Evolutionary conservation across 2,113 vertebrate species (phyloP).

Genomic region (Daboia siamensis): DNA sequence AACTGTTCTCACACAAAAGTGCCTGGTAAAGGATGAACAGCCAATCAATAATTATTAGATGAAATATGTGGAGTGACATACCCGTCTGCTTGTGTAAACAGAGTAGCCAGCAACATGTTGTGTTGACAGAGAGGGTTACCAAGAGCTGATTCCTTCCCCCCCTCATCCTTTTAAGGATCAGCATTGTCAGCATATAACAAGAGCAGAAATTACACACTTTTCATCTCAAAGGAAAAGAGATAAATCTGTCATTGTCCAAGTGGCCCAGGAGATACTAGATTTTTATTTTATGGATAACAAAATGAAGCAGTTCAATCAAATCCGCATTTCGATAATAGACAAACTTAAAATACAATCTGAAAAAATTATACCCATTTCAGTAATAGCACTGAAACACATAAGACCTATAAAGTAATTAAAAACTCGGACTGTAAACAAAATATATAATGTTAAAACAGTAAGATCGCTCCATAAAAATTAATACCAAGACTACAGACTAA

Average conservation of each 20-base stretch:
- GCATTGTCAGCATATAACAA: constrained; percentile 24
- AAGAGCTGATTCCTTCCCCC: constrained; percentile 32
- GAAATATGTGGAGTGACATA: constrained; percentile 43
- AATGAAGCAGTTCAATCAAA: background rate
- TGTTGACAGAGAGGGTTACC: constrained; percentile 44
- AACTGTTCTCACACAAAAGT: constrained; percentile 22
- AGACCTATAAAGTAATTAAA: background rate
- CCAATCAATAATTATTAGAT: constrained; percentile 46
- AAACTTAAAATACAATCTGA: background rate
- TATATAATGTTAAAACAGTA: background rate
- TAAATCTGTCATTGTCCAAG: background rate
- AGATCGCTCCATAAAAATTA: background rate
- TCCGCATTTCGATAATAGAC: background rate
- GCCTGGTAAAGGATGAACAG: constrained; percentile 41
- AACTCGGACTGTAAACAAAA: background rate
- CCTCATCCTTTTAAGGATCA: constrained; percentile 43
- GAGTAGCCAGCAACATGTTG: constrained; percentile 18
- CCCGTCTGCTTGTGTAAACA: constrained; percentile 30
- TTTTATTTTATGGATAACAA: background rate
- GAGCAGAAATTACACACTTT: constrained; percentile 29
- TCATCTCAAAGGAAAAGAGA: constrained; percentile 18
- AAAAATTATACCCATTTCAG: background rate
- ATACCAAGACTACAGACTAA: background rate
- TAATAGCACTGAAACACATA: background rate
- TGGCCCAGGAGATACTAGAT: background rate